Evolutionary conservation across 2,888 invertebrate species (phyloP), one percentile per base, ranked within the genome.

Genomic region (Tortricodes alternella): DNA sequence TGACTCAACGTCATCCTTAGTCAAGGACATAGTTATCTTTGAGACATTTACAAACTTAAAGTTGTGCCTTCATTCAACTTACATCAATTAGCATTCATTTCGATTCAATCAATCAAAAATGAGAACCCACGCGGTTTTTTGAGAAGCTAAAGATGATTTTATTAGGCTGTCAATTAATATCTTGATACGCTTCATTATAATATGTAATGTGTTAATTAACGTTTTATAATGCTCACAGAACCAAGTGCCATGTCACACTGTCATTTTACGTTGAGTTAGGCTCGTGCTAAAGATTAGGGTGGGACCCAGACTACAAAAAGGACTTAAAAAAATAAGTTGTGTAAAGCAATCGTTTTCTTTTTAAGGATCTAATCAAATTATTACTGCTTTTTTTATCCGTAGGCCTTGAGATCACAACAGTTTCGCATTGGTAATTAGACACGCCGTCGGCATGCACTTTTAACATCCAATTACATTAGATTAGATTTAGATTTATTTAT

Each of bases 171-270:
- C 76, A 74, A 63, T 70, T 64, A 64, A 65, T 67, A 74, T 76
- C 70, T 73, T 68, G 71, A 72, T 71, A 66, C 62, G 63, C 60
- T 69, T 73, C 65, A 73, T 76, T 72, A 72, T 67, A 65, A 60
- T 73, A 70, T 59, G 62, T 67, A 68, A 71, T 65, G 67, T 70
- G 74, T 76, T 72, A 76, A 80, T 78, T 77, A 71, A 59, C 61
- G 62, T 70, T 72, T 72, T 68, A 69, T 68, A 71, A 69, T 67
- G 68, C 65, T 67, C 63, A 67, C 60, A 48, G 63, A 68, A 68
- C 68, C 58, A 63, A 71, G 67, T 64, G 73, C 71, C 75, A 70
- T 72, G 69, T 72, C 62, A 59, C 58, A 61, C 59, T 70, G 71
- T 74, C 75, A 72, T 65, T 55, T 44, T 29, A 49, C 44, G 53